phyloP scores from a whole-genome alignment of 1,140 invertebrate genomes.

The Limonius californicus region DNA sequence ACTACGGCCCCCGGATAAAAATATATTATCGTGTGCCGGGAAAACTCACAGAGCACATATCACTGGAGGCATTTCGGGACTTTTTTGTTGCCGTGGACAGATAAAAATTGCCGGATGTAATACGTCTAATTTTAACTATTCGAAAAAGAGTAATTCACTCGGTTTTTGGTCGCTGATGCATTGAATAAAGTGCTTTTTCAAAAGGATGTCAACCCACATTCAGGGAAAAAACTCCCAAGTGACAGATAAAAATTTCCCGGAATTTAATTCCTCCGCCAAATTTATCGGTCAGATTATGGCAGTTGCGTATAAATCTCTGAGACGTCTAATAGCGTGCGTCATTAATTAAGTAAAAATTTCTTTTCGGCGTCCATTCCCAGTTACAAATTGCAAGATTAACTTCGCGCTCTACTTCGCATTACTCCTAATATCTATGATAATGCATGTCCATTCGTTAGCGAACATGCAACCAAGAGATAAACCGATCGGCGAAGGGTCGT shows the following conservation, averaged over 20 bases:
- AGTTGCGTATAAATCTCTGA: background rate
- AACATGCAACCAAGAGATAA: background rate
- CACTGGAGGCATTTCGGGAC: background rate
- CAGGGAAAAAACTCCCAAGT: background rate
- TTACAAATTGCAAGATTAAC: background rate
- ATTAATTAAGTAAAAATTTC: background rate
- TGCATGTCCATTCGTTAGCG: too few species aligned
- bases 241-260: too few species aligned
- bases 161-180: too few species aligned
- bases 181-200: too few species aligned
- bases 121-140: too few species aligned
- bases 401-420: background rate
- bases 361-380: background rate
- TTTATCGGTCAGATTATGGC: background rate
- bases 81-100: background rate
- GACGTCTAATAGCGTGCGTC: background rate
- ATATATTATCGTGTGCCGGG: conserved; percentile 13
- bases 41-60: background rate
- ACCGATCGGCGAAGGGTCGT: background rate
- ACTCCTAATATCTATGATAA: background rate
- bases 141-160: too few species aligned
- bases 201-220: too few species aligned
- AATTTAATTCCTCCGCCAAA: background rate
- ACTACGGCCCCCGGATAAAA: conserved; percentile 18
- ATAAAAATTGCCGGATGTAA: background rate